Conservation (phyloP, 1,140 invertebrate species). For the Papilio glaucus region DNA sequence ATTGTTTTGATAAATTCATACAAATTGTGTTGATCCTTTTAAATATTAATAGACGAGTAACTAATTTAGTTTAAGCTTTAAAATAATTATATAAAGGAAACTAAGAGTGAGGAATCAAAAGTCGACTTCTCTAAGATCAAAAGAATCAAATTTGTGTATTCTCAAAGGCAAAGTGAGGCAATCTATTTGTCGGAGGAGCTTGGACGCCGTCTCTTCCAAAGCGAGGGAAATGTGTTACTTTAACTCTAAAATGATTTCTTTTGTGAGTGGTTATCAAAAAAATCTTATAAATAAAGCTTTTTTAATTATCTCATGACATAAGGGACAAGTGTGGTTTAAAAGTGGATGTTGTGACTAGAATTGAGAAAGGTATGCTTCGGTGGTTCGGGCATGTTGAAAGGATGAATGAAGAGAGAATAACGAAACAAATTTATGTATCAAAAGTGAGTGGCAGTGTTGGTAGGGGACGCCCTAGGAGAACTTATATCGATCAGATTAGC, state of each 20-base stretch:
- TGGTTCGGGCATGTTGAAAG: no score
- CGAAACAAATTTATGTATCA: no score
- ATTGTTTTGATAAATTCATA: no score
- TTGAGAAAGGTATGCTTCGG: no score
- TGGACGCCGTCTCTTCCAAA: constrained; percentile 13
- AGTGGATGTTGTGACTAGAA: no score
- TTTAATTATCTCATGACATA: neutral
- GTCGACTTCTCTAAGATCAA: constrained; percentile 12
- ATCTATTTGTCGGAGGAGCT: constrained; percentile 21
- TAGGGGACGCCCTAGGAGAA: no score
- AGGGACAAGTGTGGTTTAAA: no score
- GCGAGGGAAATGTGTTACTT: constrained; percentile 5
- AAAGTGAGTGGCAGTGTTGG: no score
- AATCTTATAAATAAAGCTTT: neutral
- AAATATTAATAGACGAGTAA: neutral
- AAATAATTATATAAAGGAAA: constrained; percentile 21
- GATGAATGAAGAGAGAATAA: no score
- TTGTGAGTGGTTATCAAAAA: constrained; percentile 7
- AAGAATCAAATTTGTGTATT: constrained; percentile 26
- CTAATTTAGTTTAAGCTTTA: neutral
- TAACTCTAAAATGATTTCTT: constrained; percentile 19
- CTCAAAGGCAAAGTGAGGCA: constrained; percentile 24
- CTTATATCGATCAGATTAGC: no score
- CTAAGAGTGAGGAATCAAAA: constrained; percentile 16
- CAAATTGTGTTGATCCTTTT: neutral